Evolutionary conservation across 2,888 invertebrate species (phyloP).

Genomic region (Zootermopsis nevadensis): DNA sequence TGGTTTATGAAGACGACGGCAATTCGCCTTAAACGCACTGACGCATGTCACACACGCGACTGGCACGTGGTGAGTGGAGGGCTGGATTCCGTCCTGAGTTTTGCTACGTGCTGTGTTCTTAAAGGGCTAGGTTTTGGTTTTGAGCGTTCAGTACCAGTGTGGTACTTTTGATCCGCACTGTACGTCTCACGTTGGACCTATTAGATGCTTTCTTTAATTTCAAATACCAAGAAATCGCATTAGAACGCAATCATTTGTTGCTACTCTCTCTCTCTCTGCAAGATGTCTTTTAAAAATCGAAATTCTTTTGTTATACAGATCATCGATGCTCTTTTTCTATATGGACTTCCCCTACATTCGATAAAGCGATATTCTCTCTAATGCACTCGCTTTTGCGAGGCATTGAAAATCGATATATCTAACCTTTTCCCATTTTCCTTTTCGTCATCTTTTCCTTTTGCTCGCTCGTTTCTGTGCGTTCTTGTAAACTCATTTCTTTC

Average conservation of each 20-base stretch:
- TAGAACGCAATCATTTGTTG: not conserved
- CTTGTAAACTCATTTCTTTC: not conserved
- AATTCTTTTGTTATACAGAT: not conserved
- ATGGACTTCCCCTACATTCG: not conserved
- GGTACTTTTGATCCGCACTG: not conserved
- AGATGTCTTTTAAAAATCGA: not conserved
- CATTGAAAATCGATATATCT: conserved; percentile 1
- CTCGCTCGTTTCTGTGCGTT: not conserved
- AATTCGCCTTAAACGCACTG: no score
- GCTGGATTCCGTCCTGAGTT: no score
- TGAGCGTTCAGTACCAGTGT: no score
- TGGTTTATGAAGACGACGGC: no score
- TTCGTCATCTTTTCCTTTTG: not conserved
- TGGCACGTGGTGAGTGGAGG: no score
- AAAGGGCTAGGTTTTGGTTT: no score
- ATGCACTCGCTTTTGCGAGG: not conserved
- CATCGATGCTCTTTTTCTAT: not conserved
- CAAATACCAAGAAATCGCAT: not conserved
- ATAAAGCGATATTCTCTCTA: not conserved
- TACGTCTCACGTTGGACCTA: not conserved
- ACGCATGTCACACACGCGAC: no score
- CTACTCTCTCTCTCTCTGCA: not conserved
- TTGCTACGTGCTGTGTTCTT: no score
- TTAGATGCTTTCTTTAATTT: not conserved
- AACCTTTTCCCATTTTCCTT: not conserved